Base-by-base conservation (phyloP, 1,140 invertebrate species). In the Potamilus streckersoni region DNA sequence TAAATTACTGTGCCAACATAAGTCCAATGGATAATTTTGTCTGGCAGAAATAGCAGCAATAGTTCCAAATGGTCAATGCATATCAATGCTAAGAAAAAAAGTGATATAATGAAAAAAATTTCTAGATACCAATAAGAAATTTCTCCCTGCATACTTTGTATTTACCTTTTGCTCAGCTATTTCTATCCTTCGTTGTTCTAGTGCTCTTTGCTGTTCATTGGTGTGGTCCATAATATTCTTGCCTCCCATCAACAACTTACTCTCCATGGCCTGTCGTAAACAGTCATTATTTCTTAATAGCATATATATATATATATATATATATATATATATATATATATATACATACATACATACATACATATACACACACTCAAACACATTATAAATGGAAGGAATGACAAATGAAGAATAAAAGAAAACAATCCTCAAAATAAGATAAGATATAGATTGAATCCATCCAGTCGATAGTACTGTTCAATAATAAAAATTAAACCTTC, bases 211-310 rank as follows among this genome's bases (percentile, higher is more conserved):
- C 79, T 96, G 95, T 88, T 97, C 94, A 86, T 96, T 95, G 17
- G 96, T 96, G 83, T 96, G 95, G 88, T 97, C 96, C 27, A 97
- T 92, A 66, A 98, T 94, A 88, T 96, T 96, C 87, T 95, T 96
- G 14, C 92, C 92, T 56, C 96, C 97, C 76, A 93, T 93, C 56
- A 98, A 92, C 75, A 98, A 90, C 86, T 97, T 95, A 81, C 95
- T 95, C 88, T 98, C 96, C 88, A 98, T 93, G 63, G 94, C 92
- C 82, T 91, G 71, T 0, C 75, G 73, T 57, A 71, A 23, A 71
- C 49, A 61, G n/a, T 57, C 15, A 59, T 15, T 55, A 20, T n/a
- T 2, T 16, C 19, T 2, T 65, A 27, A 16, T 11, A 31, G n/a
- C 63, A 49, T 11, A 49, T 49, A 23, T 23, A 23, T 6, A 49